These are phyloP conservation scores for Micronycteris hirsuta DNA, from an alignment of 2,113 vertebrate genomes.

Conservation along the genomic window DNA sequence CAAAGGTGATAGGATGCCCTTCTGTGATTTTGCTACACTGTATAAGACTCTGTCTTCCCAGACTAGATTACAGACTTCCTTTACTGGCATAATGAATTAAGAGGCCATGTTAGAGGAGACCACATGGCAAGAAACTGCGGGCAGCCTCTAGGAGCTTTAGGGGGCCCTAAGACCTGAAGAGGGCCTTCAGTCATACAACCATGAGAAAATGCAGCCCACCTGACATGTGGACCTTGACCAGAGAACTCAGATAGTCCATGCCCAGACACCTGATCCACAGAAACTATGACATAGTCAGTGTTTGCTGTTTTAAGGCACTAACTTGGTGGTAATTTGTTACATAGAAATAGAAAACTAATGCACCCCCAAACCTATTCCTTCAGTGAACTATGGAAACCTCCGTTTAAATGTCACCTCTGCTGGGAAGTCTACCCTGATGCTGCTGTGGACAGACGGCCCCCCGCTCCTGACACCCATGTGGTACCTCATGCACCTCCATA, in stretches of 20 bases:
- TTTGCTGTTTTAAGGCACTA: neutral
- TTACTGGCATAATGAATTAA: neutral
- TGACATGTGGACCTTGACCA: neutral
- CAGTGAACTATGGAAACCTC: neutral
- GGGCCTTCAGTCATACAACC: neutral
- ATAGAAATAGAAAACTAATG: neutral
- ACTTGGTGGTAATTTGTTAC: neutral
- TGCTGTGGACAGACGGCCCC: neutral
- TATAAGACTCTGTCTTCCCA: neutral
- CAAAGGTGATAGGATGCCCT: neutral
- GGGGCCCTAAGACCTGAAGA: neutral
- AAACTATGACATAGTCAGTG: neutral
- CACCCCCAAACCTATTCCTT: neutral
- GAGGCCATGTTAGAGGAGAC: neutral
- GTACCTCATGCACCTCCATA: neutral
- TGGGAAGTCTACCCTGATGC: neutral
- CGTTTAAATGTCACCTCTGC: neutral
- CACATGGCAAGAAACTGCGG: neutral
- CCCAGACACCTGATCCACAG: neutral
- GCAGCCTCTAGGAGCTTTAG: neutral
- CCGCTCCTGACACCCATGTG: rapidly evolving
- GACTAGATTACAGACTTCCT: neutral
- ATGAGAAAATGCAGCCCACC: neutral
- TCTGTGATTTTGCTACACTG: neutral
- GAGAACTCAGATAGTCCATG: neutral